Conservation (phyloP, 2,888 invertebrate species). For the Nomada goodeniana region DNA sequence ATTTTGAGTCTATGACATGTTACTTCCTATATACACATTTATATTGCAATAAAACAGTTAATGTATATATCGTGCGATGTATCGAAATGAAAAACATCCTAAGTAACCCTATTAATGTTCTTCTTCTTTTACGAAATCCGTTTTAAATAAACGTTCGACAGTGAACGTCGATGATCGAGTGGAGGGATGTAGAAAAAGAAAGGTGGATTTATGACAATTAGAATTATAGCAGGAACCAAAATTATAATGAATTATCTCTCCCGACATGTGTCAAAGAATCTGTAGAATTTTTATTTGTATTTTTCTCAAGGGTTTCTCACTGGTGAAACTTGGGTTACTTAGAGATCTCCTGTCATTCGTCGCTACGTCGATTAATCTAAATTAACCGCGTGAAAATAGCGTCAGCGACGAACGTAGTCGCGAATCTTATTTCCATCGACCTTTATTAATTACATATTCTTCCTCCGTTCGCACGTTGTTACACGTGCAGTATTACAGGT, state of each 20-base stretch:
- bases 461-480: background rate
- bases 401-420: slow-evolving; percentile 31
- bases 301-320: background rate
- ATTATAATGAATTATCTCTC: slow-evolving; percentile 24
- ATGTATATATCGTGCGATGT: slow-evolving; percentile 43
- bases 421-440: slow-evolving; percentile 28
- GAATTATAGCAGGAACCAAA: slow-evolving; percentile 55
- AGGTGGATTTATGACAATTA: slow-evolving; percentile 50
- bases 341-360: slow-evolving; percentile 44
- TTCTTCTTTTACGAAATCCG: slow-evolving; percentile 3
- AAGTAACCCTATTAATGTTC: slow-evolving; percentile 62
- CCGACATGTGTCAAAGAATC: background rate
- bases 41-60: slow-evolving; percentile 82
- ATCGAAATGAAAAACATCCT: slow-evolving; percentile 32
- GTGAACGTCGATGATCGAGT: background rate
- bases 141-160: background rate
- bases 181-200: slow-evolving; percentile 17
- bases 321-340: slow-evolving; percentile 62
- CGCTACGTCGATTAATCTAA: slow-evolving; percentile 26
- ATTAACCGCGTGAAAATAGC: slow-evolving; percentile 38
- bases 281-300: background rate
- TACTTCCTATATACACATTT: slow-evolving; percentile 83
- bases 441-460: slow-evolving; percentile 11
- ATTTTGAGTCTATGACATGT: slow-evolving; percentile 77
- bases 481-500: background rate